Conservation (phyloP, 1,140 invertebrate genomes). For the Acyrthosiphon pisum region DNA sequence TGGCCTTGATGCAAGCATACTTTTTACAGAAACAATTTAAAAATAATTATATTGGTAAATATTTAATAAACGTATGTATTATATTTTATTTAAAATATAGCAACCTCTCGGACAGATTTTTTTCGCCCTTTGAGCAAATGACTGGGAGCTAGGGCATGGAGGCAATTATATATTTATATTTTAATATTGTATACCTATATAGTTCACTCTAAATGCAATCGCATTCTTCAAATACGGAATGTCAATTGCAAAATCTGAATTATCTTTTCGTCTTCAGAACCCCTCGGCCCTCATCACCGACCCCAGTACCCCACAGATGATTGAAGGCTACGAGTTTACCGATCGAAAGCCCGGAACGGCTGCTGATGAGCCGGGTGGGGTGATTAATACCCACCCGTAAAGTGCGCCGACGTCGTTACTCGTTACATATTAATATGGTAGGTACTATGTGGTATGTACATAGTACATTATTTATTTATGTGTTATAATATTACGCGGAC, state of each 20-base stretch:
- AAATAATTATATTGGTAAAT: too few species aligned
- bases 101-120: background rate
- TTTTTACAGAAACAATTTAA: too few species aligned
- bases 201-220: background rate
- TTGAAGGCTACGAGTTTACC: background rate
- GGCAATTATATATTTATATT: background rate
- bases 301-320: background rate
- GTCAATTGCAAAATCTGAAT: background rate
- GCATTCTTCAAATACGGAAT: background rate
- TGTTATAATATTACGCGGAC: too few species aligned
- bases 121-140: background rate
- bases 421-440: background rate
- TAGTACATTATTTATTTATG: too few species aligned
- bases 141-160: background rate
- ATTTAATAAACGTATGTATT: too few species aligned
- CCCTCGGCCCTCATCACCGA: too few species aligned
- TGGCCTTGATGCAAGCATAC: too few species aligned
- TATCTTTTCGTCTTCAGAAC: too few species aligned
- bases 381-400: background rate
- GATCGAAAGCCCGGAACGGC: background rate
- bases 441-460: too few species aligned
- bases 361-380: background rate
- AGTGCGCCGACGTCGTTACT: background rate
- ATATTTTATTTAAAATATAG: too few species aligned
- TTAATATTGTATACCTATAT: too few species aligned